Evolutionary conservation across 2,113 vertebrate species (phyloP).

Genomic region (Cinclus mexicanus): DNA sequence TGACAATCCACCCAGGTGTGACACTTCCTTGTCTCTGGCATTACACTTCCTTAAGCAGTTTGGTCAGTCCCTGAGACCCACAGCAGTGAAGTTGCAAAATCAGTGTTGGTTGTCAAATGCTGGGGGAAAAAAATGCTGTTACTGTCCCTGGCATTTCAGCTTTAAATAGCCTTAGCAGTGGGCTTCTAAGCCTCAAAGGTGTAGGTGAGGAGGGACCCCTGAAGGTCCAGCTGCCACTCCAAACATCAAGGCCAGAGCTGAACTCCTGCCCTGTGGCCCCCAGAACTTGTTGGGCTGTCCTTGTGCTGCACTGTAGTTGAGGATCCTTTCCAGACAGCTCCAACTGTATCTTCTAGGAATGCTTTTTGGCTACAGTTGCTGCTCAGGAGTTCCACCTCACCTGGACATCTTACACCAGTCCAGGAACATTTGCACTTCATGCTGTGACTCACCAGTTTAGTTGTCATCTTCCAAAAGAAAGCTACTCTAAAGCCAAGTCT

Average conservation of each 20-base stretch:
- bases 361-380: neutral
- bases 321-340: neutral
- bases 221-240: neutral
- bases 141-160: neutral
- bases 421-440: neutral
- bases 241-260: neutral
- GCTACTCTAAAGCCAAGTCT: neutral
- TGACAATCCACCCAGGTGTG: neutral
- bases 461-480: neutral
- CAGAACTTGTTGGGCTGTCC: accelerated
- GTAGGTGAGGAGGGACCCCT: neutral
- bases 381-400: neutral
- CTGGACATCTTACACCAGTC: neutral
- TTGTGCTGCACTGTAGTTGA: neutral
- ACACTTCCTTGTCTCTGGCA: neutral
- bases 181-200: neutral
- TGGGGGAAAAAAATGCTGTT: neutral
- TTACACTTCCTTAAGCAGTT: neutral
- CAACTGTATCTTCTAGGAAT: accelerated
- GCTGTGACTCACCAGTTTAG: neutral
- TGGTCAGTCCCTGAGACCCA: neutral
- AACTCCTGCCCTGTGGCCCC: accelerated
- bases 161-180: neutral
- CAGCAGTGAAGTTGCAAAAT: neutral
- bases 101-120: neutral